phyloP scores from a whole-genome alignment of 2,888 invertebrate species.

The Villa cingulata region DNA sequence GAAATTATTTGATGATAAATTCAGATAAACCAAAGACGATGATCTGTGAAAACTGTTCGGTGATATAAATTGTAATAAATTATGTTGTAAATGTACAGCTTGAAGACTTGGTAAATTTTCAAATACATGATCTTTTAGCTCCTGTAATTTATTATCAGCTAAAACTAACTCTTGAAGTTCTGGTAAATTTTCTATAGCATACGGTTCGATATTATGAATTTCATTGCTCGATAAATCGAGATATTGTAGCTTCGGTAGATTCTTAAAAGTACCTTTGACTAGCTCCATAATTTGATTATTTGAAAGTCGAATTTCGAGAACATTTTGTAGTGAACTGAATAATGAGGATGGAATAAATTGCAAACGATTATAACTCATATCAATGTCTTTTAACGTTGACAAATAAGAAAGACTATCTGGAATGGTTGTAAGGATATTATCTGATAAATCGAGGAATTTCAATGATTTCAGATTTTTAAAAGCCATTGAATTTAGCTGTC shows the following conservation, averaged over 20 bases:
- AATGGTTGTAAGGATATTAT: conserved; percentile 59
- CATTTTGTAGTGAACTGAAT: conserved; percentile 52
- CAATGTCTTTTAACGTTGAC: conserved; percentile 53
- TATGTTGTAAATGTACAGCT: conserved; percentile 64
- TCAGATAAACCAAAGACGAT: conserved; percentile 64
- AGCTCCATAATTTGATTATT: conserved; percentile 61
- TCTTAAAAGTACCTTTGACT: conserved; percentile 55
- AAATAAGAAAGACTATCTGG: conserved; percentile 57
- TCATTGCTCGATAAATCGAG: conserved; percentile 73
- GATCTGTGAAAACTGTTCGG: conserved; percentile 62
- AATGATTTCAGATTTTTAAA: conserved; percentile 52
- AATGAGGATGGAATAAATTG: conserved; percentile 53
- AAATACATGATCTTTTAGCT: conserved; percentile 63
- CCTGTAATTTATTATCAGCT: conserved; percentile 57
- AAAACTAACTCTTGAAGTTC: conserved; percentile 54
- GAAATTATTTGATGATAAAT: conserved; percentile 70
- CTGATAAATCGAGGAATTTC: conserved; percentile 61
- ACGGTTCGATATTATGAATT: conserved; percentile 56
- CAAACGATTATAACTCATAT: conserved; percentile 66
- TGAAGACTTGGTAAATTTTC: conserved; percentile 52
- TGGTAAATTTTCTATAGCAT: conserved; percentile 55
- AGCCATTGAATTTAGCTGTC: conserved; percentile 49
- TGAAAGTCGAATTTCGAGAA: conserved; percentile 57
- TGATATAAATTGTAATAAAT: conserved; percentile 57
- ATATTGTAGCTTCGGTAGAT: conserved; percentile 53